Base-by-base conservation (phyloP, 2,888 invertebrate genomes). In the Steromphala cineraria region DNA sequence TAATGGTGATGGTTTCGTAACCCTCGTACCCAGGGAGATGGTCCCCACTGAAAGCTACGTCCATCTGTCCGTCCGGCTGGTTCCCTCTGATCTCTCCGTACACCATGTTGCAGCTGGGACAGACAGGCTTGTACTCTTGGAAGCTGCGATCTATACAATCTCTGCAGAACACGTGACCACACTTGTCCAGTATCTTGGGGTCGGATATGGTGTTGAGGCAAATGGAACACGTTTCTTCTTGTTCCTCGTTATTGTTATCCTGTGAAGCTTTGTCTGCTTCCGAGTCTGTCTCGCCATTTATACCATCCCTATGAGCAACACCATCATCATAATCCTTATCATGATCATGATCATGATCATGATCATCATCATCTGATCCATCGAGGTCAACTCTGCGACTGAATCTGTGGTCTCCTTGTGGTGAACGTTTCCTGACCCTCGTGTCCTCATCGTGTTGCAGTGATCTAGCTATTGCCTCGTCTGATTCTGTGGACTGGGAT, bases 161-260 rank as follows among this genome's bases (percentile, higher is more conserved):
- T 53, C 21, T 76, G 75, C 86, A 86, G 71, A 86, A 87, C 13
- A 13, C 36, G 76, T 87, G 87, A 36, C 79, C 76, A 81, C 87
- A 87, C 17, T 78, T 67, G 8, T 55, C 40, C 78, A 78, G 46
- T 19, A 19, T n/a, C 28, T 86, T 85, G 0, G 81, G 80, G 28
- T 85, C 79, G 0, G 13, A 78, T 7, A 87, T 79, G 7, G 46
- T 74, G 36, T 86, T 86, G 81, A 89, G 67, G 81, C 91, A 92
- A 52, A 91, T 88, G 0, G 85, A 79, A 82, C 91, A 91, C 0
- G 19, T 71, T 40, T 36, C 36, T 36, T n/a, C 19, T 17, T 71
- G 17, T 17, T 71, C 71, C 17, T n/a, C 40, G 5, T 31, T 40
- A 19, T 3, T 8, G 40, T 40, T 40, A 8, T 71, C 71, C 31